Conservation (phyloP, 2,797 vertebrate species). For the Ctenosaura bakeri region DNA sequence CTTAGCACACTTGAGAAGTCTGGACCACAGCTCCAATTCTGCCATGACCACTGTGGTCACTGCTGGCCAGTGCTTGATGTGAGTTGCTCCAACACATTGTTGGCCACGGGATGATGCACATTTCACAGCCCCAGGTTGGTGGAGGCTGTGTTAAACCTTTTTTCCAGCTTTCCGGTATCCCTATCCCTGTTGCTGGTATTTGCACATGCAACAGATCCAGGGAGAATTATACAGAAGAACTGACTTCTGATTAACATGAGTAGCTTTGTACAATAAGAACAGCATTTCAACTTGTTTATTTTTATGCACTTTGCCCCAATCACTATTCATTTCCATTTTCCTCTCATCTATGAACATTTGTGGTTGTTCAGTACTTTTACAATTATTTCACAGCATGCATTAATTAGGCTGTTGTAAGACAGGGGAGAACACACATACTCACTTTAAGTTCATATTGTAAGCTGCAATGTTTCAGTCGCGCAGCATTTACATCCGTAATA, state of each 20-base stretch:
- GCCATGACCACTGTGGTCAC: too few relatives aligned
- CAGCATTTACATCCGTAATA: slow-evolving; percentile 87
- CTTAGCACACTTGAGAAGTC: background rate
- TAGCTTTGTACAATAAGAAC: background rate
- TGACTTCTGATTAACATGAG: background rate
- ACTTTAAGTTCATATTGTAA: slow-evolving; percentile 92
- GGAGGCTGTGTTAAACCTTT: background rate
- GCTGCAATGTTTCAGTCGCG: slow-evolving; percentile 88
- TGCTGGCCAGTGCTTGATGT: too few relatives aligned
- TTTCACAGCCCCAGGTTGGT: background rate
- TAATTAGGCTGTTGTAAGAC: background rate
- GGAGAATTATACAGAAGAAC: background rate
- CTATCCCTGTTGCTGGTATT: background rate
- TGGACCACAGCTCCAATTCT: too few relatives aligned
- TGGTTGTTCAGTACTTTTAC: background rate
- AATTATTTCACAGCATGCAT: background rate
- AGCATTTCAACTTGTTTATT: background rate
- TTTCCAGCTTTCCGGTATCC: background rate
- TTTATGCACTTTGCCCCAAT: background rate
- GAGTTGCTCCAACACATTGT: too few relatives aligned
- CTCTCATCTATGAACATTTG: background rate
- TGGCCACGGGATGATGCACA: too few relatives aligned
- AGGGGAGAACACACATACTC: slow-evolving; percentile 40
- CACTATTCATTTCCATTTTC: background rate
- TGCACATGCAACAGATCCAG: background rate